Base-by-base conservation (phyloP, 2,113 vertebrate species). In the Procavia capensis region DNA sequence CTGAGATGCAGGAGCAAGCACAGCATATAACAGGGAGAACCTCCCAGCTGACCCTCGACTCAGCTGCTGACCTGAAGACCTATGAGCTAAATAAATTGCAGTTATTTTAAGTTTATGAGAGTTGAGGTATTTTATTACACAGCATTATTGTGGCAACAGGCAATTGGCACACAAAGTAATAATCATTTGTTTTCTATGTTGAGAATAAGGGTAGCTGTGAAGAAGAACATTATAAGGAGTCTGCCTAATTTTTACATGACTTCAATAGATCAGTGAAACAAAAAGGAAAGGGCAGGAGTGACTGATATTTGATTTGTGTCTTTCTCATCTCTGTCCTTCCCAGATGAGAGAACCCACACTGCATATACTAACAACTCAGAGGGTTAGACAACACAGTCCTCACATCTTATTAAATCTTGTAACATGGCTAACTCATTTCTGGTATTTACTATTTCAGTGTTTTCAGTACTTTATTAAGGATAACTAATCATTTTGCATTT, bases 401-500 rank as follows among this genome's bases (percentile, higher is more conserved):
- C 31, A 88, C 36, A 91, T 76, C 70, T 95, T 91, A 85, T 68
- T 85, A 83, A 63, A 88, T 83, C 72, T 75, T 86, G 1, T 34
- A 92, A 68, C 47, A 90, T 74, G 11, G 86, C 6, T 79, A 80
- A 88, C 74, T 95, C 16, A 80, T 86, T 68, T 90, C 29, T 94
- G 57, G 3, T 85, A 74, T 94, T 83, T 68, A 20, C 24, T 61
- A 36, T 81, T 92, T 92, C 88, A 92, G 25, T 82, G 36, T 91
- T 86, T 88, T 91, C 39, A 72, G 64, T 70, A 78, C 90, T 92
- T 94, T 94, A 85, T 81, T 85, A 88, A 74, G 85, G 16, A 95
- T 80, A 88, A 79, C 19, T 82, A 88, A 96, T 80, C 95, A 4
- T 47, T 91, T 88, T 82, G 75, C 36, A 84, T 88, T 57, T 1